Evolutionary conservation across 2,797 vertebrate species (phyloP).

Genomic region (Malurus splendens): DNA sequence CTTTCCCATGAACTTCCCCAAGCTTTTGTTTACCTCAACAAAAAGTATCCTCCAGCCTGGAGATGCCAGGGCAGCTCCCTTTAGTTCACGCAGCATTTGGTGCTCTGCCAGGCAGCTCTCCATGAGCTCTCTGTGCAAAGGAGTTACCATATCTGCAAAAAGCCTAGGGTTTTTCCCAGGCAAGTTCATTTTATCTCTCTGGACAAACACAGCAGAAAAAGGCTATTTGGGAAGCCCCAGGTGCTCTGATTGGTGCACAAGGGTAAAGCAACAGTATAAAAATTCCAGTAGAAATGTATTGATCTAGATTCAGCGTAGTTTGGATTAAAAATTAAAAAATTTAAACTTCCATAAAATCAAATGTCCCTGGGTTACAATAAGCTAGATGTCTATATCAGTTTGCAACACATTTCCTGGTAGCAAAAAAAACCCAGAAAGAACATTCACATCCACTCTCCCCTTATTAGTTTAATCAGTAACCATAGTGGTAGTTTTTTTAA

Average conservation of each 20-base stretch:
- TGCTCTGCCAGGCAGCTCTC: background rate
- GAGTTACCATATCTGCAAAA: background rate
- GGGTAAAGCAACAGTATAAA: background rate
- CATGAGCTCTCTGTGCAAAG: background rate
- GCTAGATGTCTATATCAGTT: background rate
- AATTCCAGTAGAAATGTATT: background rate
- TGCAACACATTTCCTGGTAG: rapidly evolving
- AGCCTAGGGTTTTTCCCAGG: background rate
- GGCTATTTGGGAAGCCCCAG: background rate
- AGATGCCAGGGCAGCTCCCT: background rate
- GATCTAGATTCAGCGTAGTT: background rate
- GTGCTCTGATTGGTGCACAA: background rate
- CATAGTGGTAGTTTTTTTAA: background rate
- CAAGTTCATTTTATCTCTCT: background rate
- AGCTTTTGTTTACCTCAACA: background rate
- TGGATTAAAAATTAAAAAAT: background rate
- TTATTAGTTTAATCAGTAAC: background rate
- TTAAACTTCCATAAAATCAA: background rate
- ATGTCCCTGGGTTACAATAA: background rate
- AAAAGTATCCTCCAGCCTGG: background rate
- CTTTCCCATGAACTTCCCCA: conserved; percentile 4
- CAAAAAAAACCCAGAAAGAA: background rate
- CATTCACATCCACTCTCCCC: rapidly evolving
- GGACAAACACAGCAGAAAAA: background rate
- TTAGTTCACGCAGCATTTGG: background rate